Evolutionary conservation across 1,140 invertebrate species (phyloP).

Genomic region (Sarcophaga peregrina): DNA sequence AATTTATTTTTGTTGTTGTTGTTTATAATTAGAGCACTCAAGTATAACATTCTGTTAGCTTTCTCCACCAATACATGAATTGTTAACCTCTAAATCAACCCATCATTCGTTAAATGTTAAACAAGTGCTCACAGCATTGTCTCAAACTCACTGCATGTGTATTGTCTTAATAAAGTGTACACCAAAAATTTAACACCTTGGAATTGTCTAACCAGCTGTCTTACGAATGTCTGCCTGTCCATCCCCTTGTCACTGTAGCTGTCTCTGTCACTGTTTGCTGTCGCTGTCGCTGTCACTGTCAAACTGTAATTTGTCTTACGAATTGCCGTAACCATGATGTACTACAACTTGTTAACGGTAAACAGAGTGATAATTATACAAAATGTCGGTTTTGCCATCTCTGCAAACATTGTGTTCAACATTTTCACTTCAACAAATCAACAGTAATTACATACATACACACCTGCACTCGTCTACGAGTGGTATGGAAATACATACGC

Average conservation of each 20-base stretch:
- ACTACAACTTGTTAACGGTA: neutral
- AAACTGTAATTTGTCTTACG: neutral
- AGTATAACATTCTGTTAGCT: too few species aligned
- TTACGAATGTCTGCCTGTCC: too few species aligned
- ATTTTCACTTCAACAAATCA: neutral
- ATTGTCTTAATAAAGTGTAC: neutral
- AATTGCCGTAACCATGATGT: neutral
- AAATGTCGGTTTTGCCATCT: slow-evolving; percentile 14
- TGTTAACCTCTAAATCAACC: neutral
- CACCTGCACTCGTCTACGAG: too few species aligned
- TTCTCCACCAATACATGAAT: neutral
- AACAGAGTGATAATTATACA: slow-evolving; percentile 15
- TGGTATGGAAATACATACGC: too few species aligned
- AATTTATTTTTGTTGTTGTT: too few species aligned
- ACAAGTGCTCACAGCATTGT: neutral
- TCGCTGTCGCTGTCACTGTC: neutral
- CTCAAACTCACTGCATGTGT: neutral
- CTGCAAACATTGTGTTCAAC: neutral
- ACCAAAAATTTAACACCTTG: neutral
- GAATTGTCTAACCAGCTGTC: neutral
- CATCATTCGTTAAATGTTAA: neutral
- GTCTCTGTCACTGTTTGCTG: too few species aligned
- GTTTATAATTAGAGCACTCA: too few species aligned
- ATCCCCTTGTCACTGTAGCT: too few species aligned
- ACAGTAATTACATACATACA: too few species aligned